Conservation (phyloP, 1,140 invertebrate genomes). For the Vanessa tameamea region DNA sequence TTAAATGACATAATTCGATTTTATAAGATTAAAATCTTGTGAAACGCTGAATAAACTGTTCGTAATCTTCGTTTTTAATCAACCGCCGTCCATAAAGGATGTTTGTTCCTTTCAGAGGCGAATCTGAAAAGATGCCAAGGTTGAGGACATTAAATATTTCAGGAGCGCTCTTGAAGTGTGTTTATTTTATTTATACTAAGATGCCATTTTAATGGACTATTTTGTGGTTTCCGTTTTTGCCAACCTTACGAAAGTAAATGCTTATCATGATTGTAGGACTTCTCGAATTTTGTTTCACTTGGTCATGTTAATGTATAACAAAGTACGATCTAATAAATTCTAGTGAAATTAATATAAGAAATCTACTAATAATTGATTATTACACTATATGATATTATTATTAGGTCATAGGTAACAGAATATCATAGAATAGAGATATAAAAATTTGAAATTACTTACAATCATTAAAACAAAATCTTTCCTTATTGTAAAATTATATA, state of each 20-base stretch:
- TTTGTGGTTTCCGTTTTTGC: conserved; percentile 6
- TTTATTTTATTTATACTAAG: conserved; percentile 12
- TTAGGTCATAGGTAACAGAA: no score
- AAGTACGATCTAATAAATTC: no score
- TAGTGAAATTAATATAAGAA: no score
- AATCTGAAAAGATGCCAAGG: conserved; percentile 39
- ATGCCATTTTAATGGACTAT: conserved; percentile 13
- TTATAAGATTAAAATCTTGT: conserved; percentile 28
- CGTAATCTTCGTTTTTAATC: conserved; percentile 33
- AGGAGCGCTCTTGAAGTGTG: conserved; percentile 11
- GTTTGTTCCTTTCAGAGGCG: conserved; percentile 27
- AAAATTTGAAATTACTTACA: no score
- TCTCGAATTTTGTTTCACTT: no score
- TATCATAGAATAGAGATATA: no score
- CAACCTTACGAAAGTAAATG: background rate
- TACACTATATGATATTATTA: no score
- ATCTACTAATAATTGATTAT: no score
- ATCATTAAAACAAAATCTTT: no score
- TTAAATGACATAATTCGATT: conserved; percentile 7
- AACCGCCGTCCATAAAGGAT: conserved; percentile 22
- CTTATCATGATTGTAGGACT: no score
- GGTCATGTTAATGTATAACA: no score
- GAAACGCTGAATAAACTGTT: conserved; percentile 21
- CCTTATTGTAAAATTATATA: no score
- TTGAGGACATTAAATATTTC: conserved; percentile 34